Base-by-base conservation (phyloP, 2,113 vertebrate genomes). In the Ardeotis arabs region DNA sequence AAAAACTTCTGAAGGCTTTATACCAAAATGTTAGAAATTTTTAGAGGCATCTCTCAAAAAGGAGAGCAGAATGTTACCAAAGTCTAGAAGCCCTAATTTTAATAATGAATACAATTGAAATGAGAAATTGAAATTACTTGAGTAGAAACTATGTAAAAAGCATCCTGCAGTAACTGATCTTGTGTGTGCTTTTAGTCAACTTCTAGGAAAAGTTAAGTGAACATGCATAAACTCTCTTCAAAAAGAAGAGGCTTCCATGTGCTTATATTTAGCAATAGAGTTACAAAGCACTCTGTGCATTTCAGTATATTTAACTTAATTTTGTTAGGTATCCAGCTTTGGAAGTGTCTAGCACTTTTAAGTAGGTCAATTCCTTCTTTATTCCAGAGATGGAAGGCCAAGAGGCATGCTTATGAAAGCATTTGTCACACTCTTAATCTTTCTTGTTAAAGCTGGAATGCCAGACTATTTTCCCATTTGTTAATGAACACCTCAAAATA, bases 401-500 rank as follows among this genome's bases (percentile, higher is more conserved):
- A 73, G 14, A 83, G 41, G 27, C n/a, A 21, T 27, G 35, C 33
- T 75, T 76, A 59, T 52, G 35, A 88, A 85, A 80, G 6, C 12
- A 73, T 56, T 86, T 80, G 41, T 55, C 74, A 28, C 9, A 67
- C 11, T 27, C 17, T 44, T 80, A 59, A 63, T 82, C 58, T 47
- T 73, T 87, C 68, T 68, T 87, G 24, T 60, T 86, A 75, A 60
- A 92, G 29, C 24, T 87, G 25, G 27, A 76, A 84, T 84, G 23
- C 14, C 41, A 59, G 33, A 79, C 16, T 13, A 69, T 84, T 97
- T 94, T 96, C 64, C 60, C 24, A 72, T 77, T 76, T 94, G 44
- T 91, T 95, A 93, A 93, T 28, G 63, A 87, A 91, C 33, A 79
- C 20, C 81, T 94, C 52, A 66, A 92, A 97, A 95, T 89, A 90